Conservation (phyloP, 1,140 invertebrate genomes). For the Solenopsis fugax region DNA sequence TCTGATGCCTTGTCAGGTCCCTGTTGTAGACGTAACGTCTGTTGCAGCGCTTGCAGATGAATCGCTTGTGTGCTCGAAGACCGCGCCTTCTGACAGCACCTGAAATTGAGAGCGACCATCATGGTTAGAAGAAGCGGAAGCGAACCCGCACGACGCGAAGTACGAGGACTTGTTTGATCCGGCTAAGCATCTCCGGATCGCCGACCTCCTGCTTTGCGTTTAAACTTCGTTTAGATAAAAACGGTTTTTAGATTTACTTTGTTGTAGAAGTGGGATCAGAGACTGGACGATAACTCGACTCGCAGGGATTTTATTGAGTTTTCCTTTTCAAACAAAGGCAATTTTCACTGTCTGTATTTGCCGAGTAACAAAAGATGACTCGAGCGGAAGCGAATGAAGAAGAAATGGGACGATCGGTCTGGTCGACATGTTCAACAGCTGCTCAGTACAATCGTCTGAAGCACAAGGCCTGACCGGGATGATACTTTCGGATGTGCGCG, state of each 20-base stretch:
- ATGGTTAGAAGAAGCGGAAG: slow-evolving; percentile 43
- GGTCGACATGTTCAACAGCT: not conserved
- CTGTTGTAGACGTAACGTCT: slow-evolving; percentile 75
- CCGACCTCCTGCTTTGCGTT: not conserved
- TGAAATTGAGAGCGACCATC: slow-evolving; percentile 66
- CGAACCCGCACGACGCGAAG: not conserved
- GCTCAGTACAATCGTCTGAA: slow-evolving; percentile 70
- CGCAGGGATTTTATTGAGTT: slow-evolving; percentile 59
- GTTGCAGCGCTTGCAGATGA: slow-evolving; percentile 69
- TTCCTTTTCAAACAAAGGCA: slow-evolving; percentile 3
- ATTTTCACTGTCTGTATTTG: not conserved
- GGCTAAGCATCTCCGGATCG: not conserved
- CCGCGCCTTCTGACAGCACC: slow-evolving; percentile 15
- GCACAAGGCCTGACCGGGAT: slow-evolving; percentile 68
- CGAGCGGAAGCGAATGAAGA: not conserved
- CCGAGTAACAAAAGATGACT: not conserved
- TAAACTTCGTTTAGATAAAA: not conserved
- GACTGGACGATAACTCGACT: slow-evolving; percentile 12
- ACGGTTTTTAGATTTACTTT: not conserved
- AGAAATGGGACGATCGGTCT: not conserved
- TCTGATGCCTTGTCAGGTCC: slow-evolving; percentile 80
- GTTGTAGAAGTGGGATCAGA: slow-evolving; percentile 25
- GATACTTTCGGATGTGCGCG: slow-evolving; percentile 79
- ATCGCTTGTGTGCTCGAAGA: slow-evolving; percentile 1
- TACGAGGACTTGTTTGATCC: slow-evolving; percentile 4